Base-by-base conservation (phyloP, 2,888 invertebrate species). In the Drosophila subquinaria region DNA sequence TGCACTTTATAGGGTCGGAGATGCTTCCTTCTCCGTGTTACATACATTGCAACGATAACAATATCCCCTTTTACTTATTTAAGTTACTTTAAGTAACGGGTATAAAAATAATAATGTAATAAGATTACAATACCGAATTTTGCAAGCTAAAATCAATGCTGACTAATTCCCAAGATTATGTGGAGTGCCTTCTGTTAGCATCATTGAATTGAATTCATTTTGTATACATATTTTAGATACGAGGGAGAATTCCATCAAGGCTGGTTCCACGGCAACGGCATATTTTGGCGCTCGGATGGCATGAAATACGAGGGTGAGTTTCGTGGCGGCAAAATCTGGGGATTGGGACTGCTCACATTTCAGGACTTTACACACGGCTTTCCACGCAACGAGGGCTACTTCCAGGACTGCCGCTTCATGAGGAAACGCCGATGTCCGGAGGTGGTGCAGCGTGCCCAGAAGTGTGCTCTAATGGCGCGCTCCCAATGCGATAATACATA, bases 241-340 rank as follows among this genome's bases (percentile, higher is more conserved):
- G 98, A 98, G 93, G 98, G 98, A 3, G 97, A 98, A 92, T 97
- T 98, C 91, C 95, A 96, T 94, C 96, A 97, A 90, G 98, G 98
- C 20, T 98, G 98, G 97, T 98, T 98, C 91, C 97, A 98, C 90
- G 98, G 98, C 0, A 95, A 96, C 86, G 98, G 98, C 0, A 96
- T 97, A 2, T 98, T 98, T 93, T 97, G 96, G 96, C 94, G 98
- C 82, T 94, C 96, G 33, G 98, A 98, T 92, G 97, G 97, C 5
- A 98, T 97, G 97, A 96, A 96, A 92, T 98, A 95, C 88, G 98
- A 98, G 92, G 98, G 98, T 2, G 97, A 98, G 93, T 98, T 98
- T 92, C 95, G 97, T 15, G 98, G 97, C 38, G 98, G 98, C 20
- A 95, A 97, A 88, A 96, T 98, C 40, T 97, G 96, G 96, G 98